Conservation (phyloP, 2,888 invertebrate genomes). For the Macroteleia sp. region DNA sequence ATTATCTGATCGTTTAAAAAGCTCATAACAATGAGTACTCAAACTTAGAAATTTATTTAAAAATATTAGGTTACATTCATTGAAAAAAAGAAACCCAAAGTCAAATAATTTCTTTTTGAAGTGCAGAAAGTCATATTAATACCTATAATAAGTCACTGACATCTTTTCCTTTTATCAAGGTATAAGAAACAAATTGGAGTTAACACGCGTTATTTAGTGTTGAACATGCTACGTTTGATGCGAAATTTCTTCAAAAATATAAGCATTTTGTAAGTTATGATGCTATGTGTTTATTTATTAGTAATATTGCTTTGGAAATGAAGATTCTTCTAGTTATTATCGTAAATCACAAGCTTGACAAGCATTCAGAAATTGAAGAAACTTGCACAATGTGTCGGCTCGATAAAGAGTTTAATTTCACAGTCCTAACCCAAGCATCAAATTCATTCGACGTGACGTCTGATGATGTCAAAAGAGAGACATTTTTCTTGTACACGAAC, state of each 20-base stretch:
- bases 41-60: no score
- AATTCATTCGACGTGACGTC: slow-evolving; percentile 45
- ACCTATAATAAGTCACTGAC: slow-evolving; percentile 83
- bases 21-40: slow-evolving; percentile 10
- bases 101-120: no score
- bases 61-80: no score
- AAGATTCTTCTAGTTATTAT: not conserved
- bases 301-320: no score
- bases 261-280: no score
- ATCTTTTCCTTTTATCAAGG: slow-evolving; percentile 82
- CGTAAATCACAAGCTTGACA: slow-evolving; percentile 46
- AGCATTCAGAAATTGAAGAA: no score
- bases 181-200: slow-evolving; percentile 74
- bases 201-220: slow-evolving; percentile 82
- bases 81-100: no score
- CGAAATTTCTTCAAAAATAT: slow-evolving; percentile 72
- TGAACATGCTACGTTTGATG: slow-evolving; percentile 78
- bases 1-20: slow-evolving; percentile 52
- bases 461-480: slow-evolving; percentile 37
- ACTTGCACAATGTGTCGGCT: slow-evolving; percentile 35
- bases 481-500: slow-evolving; percentile 46
- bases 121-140: slow-evolving; percentile 81
- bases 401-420: slow-evolving; percentile 54
- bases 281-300: no score
- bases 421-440: slow-evolving; percentile 18